Evolutionary conservation across 2,888 invertebrate genomes (phyloP).

Genomic region (Diachrysia chrysitis): DNA sequence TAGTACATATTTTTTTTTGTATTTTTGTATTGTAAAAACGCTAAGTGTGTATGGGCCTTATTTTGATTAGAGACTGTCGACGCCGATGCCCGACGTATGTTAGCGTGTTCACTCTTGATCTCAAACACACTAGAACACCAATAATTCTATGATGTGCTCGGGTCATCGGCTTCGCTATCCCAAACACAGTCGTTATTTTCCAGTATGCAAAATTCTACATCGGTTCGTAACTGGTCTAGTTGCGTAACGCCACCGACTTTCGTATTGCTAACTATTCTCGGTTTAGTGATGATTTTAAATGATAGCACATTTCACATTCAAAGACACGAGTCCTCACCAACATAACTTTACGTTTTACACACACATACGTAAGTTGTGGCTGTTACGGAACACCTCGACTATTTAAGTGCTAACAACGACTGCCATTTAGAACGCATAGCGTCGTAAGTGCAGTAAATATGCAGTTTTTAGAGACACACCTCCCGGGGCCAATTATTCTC

Average conservation of each 20-base stretch:
- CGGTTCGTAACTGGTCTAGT: conserved; percentile 3
- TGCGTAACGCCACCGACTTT: conserved; percentile 34
- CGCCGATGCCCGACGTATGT: no score
- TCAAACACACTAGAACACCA: conserved; percentile 53
- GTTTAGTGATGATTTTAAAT: no score
- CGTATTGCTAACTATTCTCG: conserved; percentile 12
- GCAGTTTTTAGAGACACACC: conserved; percentile 40
- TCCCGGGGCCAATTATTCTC: conserved; percentile 79
- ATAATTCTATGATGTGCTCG: conserved; percentile 19
- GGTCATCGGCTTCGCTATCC: conserved; percentile 24
- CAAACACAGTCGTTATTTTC: conserved; percentile 36
- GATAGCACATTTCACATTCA: conserved; percentile 6
- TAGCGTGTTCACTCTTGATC: conserved; percentile 52
- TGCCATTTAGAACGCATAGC: conserved; percentile 25
- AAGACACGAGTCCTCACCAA: no score
- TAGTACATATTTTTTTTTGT: conserved; percentile 51
- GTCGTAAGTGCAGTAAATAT: conserved; percentile 25
- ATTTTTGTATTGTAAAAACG: conserved; percentile 50
- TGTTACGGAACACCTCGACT: conserved; percentile 13
- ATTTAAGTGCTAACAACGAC: conserved; percentile 8
- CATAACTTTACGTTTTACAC: no score
- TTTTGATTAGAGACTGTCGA: conserved; percentile 22
- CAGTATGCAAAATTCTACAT: neutral
- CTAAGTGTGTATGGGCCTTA: conserved; percentile 53
- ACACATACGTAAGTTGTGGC: conserved; percentile 26